Conservation (phyloP, 2,888 invertebrate genomes). For the Tenthredo distinguenda region DNA sequence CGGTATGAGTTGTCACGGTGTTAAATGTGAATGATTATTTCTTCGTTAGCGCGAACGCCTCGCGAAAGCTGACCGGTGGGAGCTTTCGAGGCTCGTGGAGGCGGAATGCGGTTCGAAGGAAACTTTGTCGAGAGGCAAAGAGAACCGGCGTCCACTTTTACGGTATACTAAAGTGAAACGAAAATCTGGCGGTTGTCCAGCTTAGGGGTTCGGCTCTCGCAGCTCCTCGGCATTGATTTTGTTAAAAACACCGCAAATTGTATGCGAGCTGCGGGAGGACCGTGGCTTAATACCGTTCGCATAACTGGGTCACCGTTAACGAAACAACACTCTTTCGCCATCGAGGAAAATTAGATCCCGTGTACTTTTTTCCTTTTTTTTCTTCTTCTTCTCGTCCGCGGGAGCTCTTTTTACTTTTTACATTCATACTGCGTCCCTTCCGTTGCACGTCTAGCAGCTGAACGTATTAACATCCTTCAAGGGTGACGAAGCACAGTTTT, state of each 20-base stretch:
- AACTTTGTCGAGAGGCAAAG: neutral
- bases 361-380: neutral
- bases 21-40: neutral
- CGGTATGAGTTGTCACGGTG: too few relatives aligned
- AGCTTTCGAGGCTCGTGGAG: neutral
- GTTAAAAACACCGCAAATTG: slow-evolving; percentile 63
- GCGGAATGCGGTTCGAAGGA: neutral
- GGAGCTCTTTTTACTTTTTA: neutral
- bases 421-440: neutral
- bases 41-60: neutral
- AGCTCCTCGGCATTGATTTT: slow-evolving; percentile 61
- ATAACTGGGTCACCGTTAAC: slow-evolving; percentile 47
- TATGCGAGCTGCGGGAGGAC: slow-evolving; percentile 35
- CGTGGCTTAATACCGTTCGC: slow-evolving; percentile 30
- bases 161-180: slow-evolving; percentile 54
- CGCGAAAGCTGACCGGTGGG: neutral
- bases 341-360: slow-evolving; percentile 30
- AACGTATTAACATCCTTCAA: neutral
- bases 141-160: neutral
- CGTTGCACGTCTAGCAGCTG: neutral
- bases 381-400: neutral
- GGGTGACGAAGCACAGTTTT: neutral
- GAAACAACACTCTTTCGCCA: slow-evolving; percentile 40
- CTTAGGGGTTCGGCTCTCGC: slow-evolving; percentile 19
- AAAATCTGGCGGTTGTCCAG: slow-evolving; percentile 64